Evolutionary conservation across 1,140 invertebrate species (phyloP).

Genomic region (Lerema accius): DNA sequence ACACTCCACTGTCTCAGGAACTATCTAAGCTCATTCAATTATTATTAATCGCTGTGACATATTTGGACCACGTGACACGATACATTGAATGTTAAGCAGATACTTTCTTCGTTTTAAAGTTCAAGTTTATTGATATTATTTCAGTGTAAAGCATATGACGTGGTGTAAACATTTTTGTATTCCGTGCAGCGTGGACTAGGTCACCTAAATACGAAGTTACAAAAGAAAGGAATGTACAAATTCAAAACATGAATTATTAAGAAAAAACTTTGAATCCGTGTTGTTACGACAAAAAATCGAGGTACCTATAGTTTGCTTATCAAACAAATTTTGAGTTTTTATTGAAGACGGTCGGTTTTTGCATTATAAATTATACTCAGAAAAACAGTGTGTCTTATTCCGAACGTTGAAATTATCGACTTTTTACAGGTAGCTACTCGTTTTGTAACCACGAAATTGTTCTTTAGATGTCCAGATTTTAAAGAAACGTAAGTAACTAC

Average conservation of each 20-base stretch:
- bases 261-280: not conserved
- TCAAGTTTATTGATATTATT: constrained; percentile 4
- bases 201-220: not conserved
- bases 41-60: constrained; percentile 29
- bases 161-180: not conserved
- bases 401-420: not conserved
- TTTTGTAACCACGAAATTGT: not conserved
- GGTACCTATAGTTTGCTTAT: not conserved
- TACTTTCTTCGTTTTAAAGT: constrained; percentile 24
- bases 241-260: not conserved
- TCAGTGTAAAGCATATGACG: not conserved
- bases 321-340: not conserved
- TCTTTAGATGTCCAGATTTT: too few relatives aligned
- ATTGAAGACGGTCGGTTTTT: not conserved
- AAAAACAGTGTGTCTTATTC: not conserved
- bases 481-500: too few relatives aligned
- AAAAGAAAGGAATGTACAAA: not conserved
- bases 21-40: constrained; percentile 31
- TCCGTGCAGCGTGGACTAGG: not conserved
- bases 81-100: constrained; percentile 25
- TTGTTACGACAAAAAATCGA: not conserved
- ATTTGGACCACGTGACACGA: constrained; percentile 26
- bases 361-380: not conserved
- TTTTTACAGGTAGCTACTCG: not conserved
- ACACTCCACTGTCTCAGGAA: constrained; percentile 19